Evolutionary conservation across 2,888 invertebrate genomes (phyloP).

Genomic region (Mycalesis mineus): DNA sequence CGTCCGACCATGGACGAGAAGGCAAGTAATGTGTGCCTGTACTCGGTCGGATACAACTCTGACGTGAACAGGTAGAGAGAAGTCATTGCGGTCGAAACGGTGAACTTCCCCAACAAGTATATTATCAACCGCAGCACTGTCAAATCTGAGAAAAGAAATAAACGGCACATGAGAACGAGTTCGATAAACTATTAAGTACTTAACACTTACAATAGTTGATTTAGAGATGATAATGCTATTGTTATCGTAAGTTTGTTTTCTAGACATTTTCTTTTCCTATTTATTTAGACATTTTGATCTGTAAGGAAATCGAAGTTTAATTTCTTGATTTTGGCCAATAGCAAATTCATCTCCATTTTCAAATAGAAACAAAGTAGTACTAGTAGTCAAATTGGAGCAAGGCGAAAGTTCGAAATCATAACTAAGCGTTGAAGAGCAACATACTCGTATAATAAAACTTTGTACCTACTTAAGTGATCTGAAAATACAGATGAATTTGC

Average conservation of each 20-base stretch:
- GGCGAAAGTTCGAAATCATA: too few species aligned
- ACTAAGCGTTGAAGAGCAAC: too few species aligned
- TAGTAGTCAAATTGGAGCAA: too few species aligned
- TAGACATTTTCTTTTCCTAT: too few species aligned
- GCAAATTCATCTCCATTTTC: too few species aligned
- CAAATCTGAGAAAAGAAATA: constrained; percentile 46
- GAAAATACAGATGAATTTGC: too few species aligned
- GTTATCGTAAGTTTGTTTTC: not conserved
- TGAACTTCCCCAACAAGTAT: constrained; percentile 78
- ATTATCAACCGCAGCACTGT: constrained; percentile 53
- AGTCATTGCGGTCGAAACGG: constrained; percentile 77
- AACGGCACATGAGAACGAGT: not conserved
- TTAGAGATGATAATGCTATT: not conserved
- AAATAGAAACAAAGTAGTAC: too few species aligned
- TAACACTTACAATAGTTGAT: not conserved
- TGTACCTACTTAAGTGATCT: too few species aligned
- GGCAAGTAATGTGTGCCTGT: constrained; percentile 78
- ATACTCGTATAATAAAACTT: too few species aligned
- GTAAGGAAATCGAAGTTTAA: too few species aligned
- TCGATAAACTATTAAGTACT: not conserved
- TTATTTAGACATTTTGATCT: too few species aligned
- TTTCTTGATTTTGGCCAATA: too few species aligned
- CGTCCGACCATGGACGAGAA: constrained; percentile 81
- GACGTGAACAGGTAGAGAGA: constrained; percentile 79
- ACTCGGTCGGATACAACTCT: constrained; percentile 81